Percentiles rank a stretch among this genome's conserved stretches.
phyloP scores from a whole-genome alignment of 2,797 vertebrate genomes.

The Urocyon cinereoargenteus region DNA sequence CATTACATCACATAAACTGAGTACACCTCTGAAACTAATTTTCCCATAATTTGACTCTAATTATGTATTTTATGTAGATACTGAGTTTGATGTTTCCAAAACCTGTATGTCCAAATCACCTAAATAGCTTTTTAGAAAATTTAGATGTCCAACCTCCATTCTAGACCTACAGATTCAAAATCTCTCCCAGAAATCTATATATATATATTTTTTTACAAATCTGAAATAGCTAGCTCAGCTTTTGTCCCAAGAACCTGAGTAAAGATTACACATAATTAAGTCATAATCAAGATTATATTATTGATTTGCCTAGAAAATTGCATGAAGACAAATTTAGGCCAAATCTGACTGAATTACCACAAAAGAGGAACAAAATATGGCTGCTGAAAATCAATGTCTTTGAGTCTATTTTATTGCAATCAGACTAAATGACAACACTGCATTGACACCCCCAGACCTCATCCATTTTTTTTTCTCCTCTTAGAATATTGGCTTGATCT shows the following conservation, averaged over 20 bases:
- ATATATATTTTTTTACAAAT: background rate
- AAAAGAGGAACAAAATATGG: constrained; percentile 50
- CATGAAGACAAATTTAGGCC: constrained; percentile 41
- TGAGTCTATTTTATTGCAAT: constrained; percentile 33
- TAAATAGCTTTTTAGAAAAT: constrained; percentile 33
- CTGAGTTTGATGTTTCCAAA: background rate
- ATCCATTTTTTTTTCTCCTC: constrained; percentile 43
- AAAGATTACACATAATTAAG: background rate
- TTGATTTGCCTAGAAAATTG: constrained; percentile 53
- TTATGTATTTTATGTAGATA: background rate
- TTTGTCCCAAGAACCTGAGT: background rate
- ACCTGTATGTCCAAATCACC: background rate
- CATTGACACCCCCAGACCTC: background rate
- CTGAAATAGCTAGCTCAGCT: background rate
- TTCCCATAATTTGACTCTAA: background rate
- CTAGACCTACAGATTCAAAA: constrained; percentile 20
- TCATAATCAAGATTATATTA: constrained; percentile 21
- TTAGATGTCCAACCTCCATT: background rate
- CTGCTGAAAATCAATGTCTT: constrained; percentile 16
- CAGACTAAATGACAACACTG: background rate
- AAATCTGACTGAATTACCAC: constrained; percentile 30
- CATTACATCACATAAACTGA: background rate
- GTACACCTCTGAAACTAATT: background rate
- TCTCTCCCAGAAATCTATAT: background rate
- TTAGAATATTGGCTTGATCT: background rate